These are phyloP conservation scores for Zoanthus sociatus DNA, from an alignment of 92 coral and sea anemone genomes.

Conservation along the genomic window DNA sequence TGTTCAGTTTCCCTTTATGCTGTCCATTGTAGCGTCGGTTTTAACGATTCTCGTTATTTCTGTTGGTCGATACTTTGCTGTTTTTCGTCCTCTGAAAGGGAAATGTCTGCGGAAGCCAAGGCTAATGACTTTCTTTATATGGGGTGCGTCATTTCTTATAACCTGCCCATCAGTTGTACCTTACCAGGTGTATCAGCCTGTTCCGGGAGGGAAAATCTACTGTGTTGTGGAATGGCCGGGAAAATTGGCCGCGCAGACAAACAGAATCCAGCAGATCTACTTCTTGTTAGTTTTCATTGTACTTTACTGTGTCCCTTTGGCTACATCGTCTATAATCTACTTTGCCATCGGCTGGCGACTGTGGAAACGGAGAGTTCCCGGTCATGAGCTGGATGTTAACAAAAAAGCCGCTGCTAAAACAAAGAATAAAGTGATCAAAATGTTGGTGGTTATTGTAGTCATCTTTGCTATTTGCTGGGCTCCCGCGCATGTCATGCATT, in stretches of 20 bases:
- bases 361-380: constrained; percentile 51
- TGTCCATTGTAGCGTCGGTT: constrained; percentile 58
- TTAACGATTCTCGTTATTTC: constrained; percentile 60
- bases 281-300: constrained; percentile 35
- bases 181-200: neutral
- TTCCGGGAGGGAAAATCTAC: neutral
- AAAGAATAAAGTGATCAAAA: constrained; percentile 48
- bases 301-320: constrained; percentile 47
- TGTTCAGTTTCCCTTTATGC: neutral
- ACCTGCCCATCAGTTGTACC: constrained; percentile 30
- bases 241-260: neutral
- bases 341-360: constrained; percentile 53
- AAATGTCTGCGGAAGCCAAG: constrained; percentile 40
- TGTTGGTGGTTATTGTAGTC: constrained; percentile 46
- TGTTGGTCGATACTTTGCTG: constrained; percentile 52
- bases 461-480: constrained; percentile 63
- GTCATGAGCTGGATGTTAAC: constrained; percentile 33
- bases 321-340: constrained; percentile 26
- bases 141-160: constrained; percentile 39
- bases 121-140: constrained; percentile 42
- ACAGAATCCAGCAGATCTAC: constrained; percentile 40
- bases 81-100: constrained; percentile 51
- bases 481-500: constrained; percentile 54
- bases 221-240: constrained; percentile 47
- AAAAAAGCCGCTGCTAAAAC: constrained; percentile 43